Base-by-base conservation (phyloP, 2,113 vertebrate genomes). In the Chionodraco myersi region DNA sequence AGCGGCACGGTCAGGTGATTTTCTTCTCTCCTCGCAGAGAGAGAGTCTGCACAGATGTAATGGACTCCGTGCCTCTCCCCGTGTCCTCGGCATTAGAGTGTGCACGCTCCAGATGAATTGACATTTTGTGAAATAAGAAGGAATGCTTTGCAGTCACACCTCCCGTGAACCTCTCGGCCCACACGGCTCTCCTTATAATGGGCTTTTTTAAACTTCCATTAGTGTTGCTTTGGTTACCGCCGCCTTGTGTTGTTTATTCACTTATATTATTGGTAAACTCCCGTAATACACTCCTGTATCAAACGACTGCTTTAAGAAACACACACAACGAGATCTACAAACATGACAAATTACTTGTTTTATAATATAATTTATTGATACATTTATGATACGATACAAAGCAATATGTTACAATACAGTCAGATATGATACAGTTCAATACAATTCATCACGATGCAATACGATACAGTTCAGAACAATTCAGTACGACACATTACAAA, bases 121-220 rank as follows among this genome's bases (percentile, higher is more conserved):
- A 89, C 86, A 82, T 89, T 92, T 90, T 88, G 69, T 78, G 68
- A 88, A 91, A 92, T 90, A 68, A 90, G 90, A 61, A 89, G 85
- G 73, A 91, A 89, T 85, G 71, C 41, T 89, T 78, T 67, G 82
- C 75, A 88, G 90, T 45, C 89, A 84, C 86, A 89, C 48, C 81
- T 82, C 77, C 49, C 69, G 83, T 83, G 80, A 77, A 75, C 66
- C 53, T 58, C 68, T 59, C 51, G 76, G 44, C 54, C 72, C 23
- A 6, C 48, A 73, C 4, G 45, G 59, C 51, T 75, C 48, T 62
- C 23, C 66, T 52, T 72, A 52, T 80, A 74, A 78, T 56, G 41
- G 36, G n/a, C 36, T 65, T 79, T 48, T 48, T 56, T 36, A 34
- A 18, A 59, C 64, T 64, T 85, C 12, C 52, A 54, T 69, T 73